Base-by-base conservation (phyloP, 2,797 vertebrate genomes). In the Eupleurogrammus muticus region DNA sequence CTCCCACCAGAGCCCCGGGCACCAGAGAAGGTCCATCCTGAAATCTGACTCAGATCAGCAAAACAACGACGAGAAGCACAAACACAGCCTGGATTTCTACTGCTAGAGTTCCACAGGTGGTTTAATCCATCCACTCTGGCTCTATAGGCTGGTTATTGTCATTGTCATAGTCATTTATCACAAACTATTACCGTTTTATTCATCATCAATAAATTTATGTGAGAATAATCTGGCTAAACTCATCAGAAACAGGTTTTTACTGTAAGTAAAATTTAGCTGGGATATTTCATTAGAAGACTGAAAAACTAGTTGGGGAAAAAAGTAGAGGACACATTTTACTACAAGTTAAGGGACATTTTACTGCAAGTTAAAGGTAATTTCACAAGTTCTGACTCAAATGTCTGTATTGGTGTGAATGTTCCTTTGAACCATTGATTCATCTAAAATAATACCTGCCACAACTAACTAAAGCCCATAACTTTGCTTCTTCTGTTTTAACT, bases 21-120 rank as follows among this genome's bases (percentile, higher is more conserved):
- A 66, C 50, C 74, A 65, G 54, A 60, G 49, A 48, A 73, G 19
- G 34, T 38, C 58, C 2, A 6, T 5, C 4, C 46, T 42, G 46
- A 62, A 71, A 47, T 70, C 59, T 5, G 72, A 79, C 59, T 63
- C 59, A 6, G 56, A 68, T 40, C 19, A 56, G 5, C 63, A 36
- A 12, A 58, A 58, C 60, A 60, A 55, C 11, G 77, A 82, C 0
- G 59, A 79, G 50, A 79, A 59, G 19, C 64, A 71, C 1, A 83
- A 82, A 12, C 82, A 80, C 0, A 62, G 74, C 2, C 73, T 87
- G 70, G 84, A 90, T 75, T 88, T 77, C 57, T 90, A 87, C 34
- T 86, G 80, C 57, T 89, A 46, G 85, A 70, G n/a, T 17, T 47
- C 1, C 2, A 19, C 24, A 40, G 21, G n/a, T 20, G 19, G 21